A percentile compares a stretch with the other conserved stretches of the same genome.
Evolutionary conservation across 2,888 invertebrate genomes (phyloP).

Genomic region (Laspeyria flexula): DNA sequence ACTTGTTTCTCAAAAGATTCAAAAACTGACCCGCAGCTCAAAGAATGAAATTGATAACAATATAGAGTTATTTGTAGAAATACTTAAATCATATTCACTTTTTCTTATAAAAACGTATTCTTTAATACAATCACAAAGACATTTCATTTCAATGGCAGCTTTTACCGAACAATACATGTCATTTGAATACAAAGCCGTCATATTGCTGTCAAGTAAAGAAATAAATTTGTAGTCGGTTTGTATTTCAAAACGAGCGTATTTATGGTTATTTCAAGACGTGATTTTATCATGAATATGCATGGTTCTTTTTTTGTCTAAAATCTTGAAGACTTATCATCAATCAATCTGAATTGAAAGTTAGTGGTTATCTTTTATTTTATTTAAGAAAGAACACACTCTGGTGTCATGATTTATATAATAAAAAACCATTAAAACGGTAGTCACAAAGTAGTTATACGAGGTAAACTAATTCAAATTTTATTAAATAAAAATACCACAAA

Average conservation of each 20-base stretch:
- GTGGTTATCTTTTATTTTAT: no score
- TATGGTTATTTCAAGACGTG: not conserved
- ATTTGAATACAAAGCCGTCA: conserved; percentile 4
- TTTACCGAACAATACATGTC: not conserved
- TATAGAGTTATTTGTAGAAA: not conserved
- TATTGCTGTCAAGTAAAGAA: conserved; percentile 1
- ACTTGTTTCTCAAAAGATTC: no score
- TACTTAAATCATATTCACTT: not conserved
- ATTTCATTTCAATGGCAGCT: conserved; percentile 6
- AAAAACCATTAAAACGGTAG: no score
- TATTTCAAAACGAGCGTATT: not conserved
- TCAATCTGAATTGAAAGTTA: no score
- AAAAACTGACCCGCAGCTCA: no score
- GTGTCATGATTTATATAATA: no score
- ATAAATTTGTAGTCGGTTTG: not conserved
- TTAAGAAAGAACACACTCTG: no score
- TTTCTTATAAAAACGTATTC: not conserved
- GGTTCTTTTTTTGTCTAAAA: not conserved
- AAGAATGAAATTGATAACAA: no score
- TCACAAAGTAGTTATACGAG: no score
- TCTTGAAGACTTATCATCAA: no score
- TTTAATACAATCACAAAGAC: conserved; percentile 1
- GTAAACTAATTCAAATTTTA: no score
- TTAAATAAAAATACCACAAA: no score
- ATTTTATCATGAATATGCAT: not conserved